phyloP scores from a whole-genome alignment of 2,113 vertebrate genomes.

The Panthera leo region DNA sequence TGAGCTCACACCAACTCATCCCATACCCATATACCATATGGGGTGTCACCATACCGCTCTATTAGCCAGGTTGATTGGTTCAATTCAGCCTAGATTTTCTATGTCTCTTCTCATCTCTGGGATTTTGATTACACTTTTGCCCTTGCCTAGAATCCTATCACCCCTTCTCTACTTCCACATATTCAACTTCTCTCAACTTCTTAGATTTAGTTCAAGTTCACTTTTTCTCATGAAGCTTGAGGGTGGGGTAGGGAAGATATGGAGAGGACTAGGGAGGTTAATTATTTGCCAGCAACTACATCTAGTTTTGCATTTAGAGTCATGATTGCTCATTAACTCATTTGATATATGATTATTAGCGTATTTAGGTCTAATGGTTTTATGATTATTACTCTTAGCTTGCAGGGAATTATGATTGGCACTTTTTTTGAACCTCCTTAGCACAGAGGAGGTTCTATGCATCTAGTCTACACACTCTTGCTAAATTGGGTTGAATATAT shows the following conservation, averaged over 20 bases:
- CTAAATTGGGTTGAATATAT: background rate
- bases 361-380: background rate
- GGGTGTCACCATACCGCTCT: background rate
- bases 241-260: too few species aligned
- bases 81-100: background rate
- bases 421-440: background rate
- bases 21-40: background rate
- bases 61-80: background rate
- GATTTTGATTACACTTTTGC: background rate
- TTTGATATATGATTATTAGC: background rate
- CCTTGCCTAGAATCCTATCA: background rate
- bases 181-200: background rate
- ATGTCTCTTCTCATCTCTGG: background rate
- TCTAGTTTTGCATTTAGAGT: background rate
- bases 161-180: background rate
- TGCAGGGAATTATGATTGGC: background rate
- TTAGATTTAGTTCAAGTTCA: background rate
- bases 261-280: background rate
- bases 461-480: background rate
- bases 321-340: background rate
- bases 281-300: background rate
- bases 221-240: background rate
- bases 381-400: background rate
- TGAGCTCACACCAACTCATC: background rate
- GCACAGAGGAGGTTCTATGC: background rate